Base-by-base conservation (phyloP, 2,888 invertebrate genomes). In the Tethea ocularis region DNA sequence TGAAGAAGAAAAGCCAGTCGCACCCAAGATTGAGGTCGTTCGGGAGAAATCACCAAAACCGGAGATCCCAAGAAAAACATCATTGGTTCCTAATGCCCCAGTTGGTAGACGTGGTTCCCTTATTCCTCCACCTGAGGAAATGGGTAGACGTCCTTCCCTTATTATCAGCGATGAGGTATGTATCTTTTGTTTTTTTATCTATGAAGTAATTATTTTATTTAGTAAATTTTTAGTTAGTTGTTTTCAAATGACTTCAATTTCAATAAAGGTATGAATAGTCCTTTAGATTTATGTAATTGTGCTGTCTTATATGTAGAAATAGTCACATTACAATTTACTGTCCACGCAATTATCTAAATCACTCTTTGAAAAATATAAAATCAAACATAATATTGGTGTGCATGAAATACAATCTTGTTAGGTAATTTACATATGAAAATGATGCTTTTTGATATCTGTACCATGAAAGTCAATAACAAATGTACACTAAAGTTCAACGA, bases 81-180 rank as follows among this genome's bases (percentile, higher is more conserved):
- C 98, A 0, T 86, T 97, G 69, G 95, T 94, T 51, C 96, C 96
- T 51, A 94, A 80, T 52, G 87, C 82, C 46, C 92, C 92, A 36
- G 85, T 85, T 0, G 86, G 79, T 52, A 86, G 93, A 77, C 94
- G 98, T 75, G 98, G 98, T 61, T 98, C 98, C 57, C 95, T 98
- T 62, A 96, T 98, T 82, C 98, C 98, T 77, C 97, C 97, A 8
- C 98, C 97, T 68, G 98, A 98, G 86, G 96, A 96, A 87, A 96
- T 96, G 89, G 96, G 96, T 79, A 95, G 98, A 78, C 95, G 98
- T 75, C 97, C 98, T 72, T 97, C 97, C 76, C 95, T 98, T 74
- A 97, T 98, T 81, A 98, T 98, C 84, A 97, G 97, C 84, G 98
- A 98, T 89, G 98, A 98, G 97, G 98, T 98, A 96, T 89, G 94